Evolutionary conservation across 2,888 invertebrate species (phyloP), one percentile per base, ranked within the genome.

Genomic region (Chydorus sphaericus): DNA sequence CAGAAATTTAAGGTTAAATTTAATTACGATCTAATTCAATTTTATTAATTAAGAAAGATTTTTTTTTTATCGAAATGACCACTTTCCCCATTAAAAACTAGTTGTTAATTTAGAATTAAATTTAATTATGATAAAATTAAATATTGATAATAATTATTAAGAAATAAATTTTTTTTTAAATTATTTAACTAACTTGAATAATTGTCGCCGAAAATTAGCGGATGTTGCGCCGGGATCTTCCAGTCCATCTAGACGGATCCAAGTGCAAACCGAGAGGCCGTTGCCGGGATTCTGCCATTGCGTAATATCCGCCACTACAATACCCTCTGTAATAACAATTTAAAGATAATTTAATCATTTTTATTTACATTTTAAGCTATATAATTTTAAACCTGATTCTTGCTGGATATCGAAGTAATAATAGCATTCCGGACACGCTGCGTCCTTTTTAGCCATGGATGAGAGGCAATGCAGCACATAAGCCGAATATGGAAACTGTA

Each of bases 261-360:
- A 74, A 30, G 74, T 70, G 62, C 78, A 77, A 62, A 79, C 77
- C 29, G 75, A 72, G 63, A 79, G 77, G n/a, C 78, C 77, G 63
- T 71, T 73, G 2, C 73, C 71, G 14, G 74, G 72, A 57, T 77
- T 75, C 6, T 74, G 73, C 78, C 78, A 79, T 64, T 74, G 75
- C 53, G 71, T 70, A 33, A 78, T 73, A 44, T 74, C 73, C 2
- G 77, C 74, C 39, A 78, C 70, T n/a, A 67, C 65, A 51, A 79
- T 74, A 26, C 77, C 77, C 62, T 75, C 75, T 61, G 65, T 26
- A 26, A 44, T n/a, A n/a, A 44, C 10, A 44, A 26, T 16, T 8
- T n/a, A 2, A 26, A 44, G 23, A 44, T 8, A 26, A 14, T 6
- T 20, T 14, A 44, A 14, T n/a, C 4, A 20, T 6, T n/a, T n/a